These are phyloP conservation scores for Drosophila rufa DNA, from an alignment of 1,140 invertebrate species.

Conservation along the genomic window DNA sequence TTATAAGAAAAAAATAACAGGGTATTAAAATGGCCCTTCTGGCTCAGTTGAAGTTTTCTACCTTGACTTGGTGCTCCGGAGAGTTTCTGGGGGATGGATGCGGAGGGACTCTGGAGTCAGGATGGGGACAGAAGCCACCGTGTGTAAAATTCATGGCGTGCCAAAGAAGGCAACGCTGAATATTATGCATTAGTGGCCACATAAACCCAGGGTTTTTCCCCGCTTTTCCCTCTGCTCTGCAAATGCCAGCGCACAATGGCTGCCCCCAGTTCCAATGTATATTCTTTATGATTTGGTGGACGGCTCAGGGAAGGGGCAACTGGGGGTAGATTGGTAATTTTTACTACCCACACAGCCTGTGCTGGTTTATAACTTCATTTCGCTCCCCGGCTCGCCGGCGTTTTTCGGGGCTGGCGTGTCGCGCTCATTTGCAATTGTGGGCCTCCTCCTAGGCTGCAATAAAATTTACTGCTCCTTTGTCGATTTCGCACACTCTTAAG, in stretches of 20 bases:
- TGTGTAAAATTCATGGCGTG: constrained; percentile 78
- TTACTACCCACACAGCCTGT: constrained; percentile 62
- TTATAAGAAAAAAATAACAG: background rate
- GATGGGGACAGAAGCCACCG: constrained; percentile 19
- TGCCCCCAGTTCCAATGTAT: constrained; percentile 47
- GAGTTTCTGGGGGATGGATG: constrained; percentile 15
- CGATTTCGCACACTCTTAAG: constrained; percentile 77
- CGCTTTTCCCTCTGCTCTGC: constrained; percentile 4
- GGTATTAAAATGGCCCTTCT: background rate
- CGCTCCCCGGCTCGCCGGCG: constrained; percentile 20
- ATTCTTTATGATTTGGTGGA: constrained; percentile 54
- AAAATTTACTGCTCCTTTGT: constrained; percentile 78
- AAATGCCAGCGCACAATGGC: constrained; percentile 41
- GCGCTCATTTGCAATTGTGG: constrained; percentile 73
- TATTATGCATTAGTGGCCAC: constrained; percentile 75
- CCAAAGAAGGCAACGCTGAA: constrained; percentile 71
- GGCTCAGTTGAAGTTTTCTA: background rate
- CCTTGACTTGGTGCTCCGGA: background rate
- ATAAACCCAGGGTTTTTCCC: constrained; percentile 25
- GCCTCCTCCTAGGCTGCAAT: constrained; percentile 50
- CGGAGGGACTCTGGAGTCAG: background rate
- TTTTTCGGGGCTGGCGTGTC: constrained; percentile 66
- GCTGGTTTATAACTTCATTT: constrained; percentile 78
- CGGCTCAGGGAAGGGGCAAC: background rate
- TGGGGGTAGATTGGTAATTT: constrained; percentile 51